Base-by-base conservation (phyloP, 2,797 vertebrate species). In the Hippoglossus hippoglossus region DNA sequence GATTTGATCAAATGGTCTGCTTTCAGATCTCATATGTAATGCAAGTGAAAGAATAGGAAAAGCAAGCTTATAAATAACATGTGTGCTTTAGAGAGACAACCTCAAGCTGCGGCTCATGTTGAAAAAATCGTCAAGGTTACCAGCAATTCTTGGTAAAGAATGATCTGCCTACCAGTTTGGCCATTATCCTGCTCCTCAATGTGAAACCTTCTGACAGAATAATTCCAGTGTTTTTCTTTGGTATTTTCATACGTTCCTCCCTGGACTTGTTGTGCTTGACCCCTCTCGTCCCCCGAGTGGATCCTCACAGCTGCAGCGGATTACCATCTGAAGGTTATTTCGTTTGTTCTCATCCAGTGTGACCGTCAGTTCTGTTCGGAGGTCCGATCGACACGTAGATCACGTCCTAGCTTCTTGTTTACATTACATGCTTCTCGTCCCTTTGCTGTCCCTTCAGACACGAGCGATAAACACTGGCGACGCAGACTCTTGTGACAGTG, bases 1-100 rank as follows among this genome's bases (percentile, higher is more conserved):
- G 82, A 88, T 86, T 81, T 70, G 74, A 85, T 80, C 71, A 75
- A 85, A 86, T 61, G 62, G 57, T 83, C 67, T 76, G 72, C 75
- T 77, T 77, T 85, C 75, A 87, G 61, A 80, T 87, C 74, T 82
- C 71, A 66, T 73, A 69, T 87, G 77, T 73, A 79, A 71, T 75
- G 54, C 65, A 79, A 81, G 13, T 55, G 65, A 76, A 68, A 72
- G 51, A 71, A 71, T 68, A 50, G 69, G 57, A 69, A 76, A 67
- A 73, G 51, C 61, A 24, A 41, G 54, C 44, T 77, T 77, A 83
- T 85, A 81, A 88, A 87, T 82, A 87, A 80, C 75, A 77, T 57
- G 47, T 31, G 60, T 22, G 75, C 31, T 74, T 63, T 58, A 52
- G 64, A 76, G 62, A 69, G 63, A 63, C 52, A 44, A 74, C 41